Evolutionary conservation across 2,797 vertebrate genomes (phyloP).

Genomic region (Acanthopagrus latus): DNA sequence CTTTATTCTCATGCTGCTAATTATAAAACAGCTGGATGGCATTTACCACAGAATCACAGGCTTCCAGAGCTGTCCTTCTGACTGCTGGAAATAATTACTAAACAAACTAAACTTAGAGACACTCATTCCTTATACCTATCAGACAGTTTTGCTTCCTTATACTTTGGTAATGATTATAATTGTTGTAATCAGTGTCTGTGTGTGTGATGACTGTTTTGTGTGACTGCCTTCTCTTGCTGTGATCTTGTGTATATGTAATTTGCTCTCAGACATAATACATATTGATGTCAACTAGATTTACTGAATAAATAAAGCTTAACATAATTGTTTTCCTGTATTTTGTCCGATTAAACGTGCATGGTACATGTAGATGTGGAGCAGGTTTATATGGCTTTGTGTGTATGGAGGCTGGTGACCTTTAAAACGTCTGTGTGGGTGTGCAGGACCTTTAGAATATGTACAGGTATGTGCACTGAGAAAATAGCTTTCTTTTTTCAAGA

Average conservation of each 20-base stretch:
- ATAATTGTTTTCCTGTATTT: neutral
- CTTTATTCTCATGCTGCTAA: neutral
- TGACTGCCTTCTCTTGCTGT: conserved; percentile 11
- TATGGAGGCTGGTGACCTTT: neutral
- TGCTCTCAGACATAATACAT: neutral
- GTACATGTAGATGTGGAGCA: neutral
- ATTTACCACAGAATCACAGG: neutral
- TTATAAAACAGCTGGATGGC: neutral
- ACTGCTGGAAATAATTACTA: neutral
- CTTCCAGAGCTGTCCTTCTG: neutral
- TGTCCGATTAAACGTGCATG: neutral
- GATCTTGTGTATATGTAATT: conserved; percentile 24
- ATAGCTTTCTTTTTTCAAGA: neutral
- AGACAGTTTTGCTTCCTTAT: conserved; percentile 11
- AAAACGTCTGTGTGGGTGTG: neutral
- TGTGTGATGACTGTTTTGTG: conserved; percentile 19
- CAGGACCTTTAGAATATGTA: conserved; percentile 3
- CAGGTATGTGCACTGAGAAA: neutral
- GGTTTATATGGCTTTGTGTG: neutral
- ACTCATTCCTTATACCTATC: neutral
- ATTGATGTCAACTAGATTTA: conserved; percentile 2
- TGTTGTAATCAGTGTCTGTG: conserved; percentile 24
- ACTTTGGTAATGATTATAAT: conserved; percentile 9
- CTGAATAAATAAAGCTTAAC: conserved; percentile 11
- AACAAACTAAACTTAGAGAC: neutral